Evolutionary conservation across 1,140 invertebrate genomes (phyloP), one percentile per base, ranked within the genome.

Genomic region (Macrostomum lignano): DNA sequence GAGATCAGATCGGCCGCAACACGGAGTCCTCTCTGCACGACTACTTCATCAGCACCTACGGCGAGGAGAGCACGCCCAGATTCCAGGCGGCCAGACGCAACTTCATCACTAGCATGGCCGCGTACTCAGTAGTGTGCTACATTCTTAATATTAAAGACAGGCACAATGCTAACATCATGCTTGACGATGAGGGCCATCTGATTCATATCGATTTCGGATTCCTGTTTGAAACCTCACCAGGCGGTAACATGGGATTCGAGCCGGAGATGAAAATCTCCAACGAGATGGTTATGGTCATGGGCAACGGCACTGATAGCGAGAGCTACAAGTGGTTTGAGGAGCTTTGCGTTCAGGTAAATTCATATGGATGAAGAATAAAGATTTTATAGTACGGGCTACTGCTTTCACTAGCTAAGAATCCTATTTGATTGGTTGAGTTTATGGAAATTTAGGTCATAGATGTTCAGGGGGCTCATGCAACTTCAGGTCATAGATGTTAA

Each of bases 261-360:
- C 86, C 91, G 0, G 84, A 98, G 49, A 93, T 98, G 44, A 98
- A 98, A 51, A 60, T 98, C 10, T 94, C 86, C 0, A 78, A 91
- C 51, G 91, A 98, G 59, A 96, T 98, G 88, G 76, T 96, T 9
- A 74, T 82, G 66, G 78, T 98, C 11, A 96, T 98, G 91, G 91
- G 91, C 10, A 84, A 86, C 0, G 86, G 82, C 61, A 78, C 86
- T 68, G 88, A 98, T 43, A 79, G 86, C 9, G 70, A 76, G 22
- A 73, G 78, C 3, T 96, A 96, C 53, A 67, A 74, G 37, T 91
- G 86, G 78, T 98, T 96, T 55, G 78, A 81, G 58, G 77, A 93
- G 51, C 65, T 96, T 1, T 94, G 86, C 49, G 76, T 94, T 7
- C 78, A 93, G n/a, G n/a, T n/a, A n/a, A n/a, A n/a, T n/a, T n/a